Evolutionary conservation across 2,797 vertebrate species (phyloP).

Genomic region (Epinephelus coioides): DNA sequence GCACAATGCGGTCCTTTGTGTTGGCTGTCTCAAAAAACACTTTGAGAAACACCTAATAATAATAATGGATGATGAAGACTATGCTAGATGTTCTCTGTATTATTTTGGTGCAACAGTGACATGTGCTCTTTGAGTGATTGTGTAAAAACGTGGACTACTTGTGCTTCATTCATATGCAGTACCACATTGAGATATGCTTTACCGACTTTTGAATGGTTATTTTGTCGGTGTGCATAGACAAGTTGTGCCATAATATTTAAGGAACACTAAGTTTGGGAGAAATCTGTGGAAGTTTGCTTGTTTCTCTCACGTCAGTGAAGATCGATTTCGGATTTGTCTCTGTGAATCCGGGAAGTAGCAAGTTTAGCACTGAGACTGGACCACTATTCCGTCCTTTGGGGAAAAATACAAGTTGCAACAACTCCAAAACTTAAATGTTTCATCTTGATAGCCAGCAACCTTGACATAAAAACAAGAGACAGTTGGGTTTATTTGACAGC

Average conservation of each 20-base stretch:
- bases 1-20: conserved; percentile 62
- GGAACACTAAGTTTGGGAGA: conserved; percentile 38
- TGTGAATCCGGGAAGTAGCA: background rate
- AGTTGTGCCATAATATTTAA: conserved; percentile 57
- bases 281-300: conserved; percentile 7
- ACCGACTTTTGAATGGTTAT: conserved; percentile 72
- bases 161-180: conserved; percentile 72
- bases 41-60: conserved; percentile 46
- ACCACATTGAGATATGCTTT: conserved; percentile 62
- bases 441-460: too few species aligned
- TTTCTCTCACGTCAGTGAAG: conserved; percentile 7
- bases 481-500: too few species aligned
- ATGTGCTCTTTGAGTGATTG: conserved; percentile 74
- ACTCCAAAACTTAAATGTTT: too few species aligned
- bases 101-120: conserved; percentile 74
- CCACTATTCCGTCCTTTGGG: too few species aligned
- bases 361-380: background rate
- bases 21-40: conserved; percentile 59
- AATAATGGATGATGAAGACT: conserved; percentile 55
- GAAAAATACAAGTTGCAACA: too few species aligned
- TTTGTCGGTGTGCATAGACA: conserved; percentile 59
- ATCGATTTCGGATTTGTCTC: conserved; percentile 17
- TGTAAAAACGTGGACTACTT: conserved; percentile 68
- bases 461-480: too few species aligned
- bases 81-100: conserved; percentile 75